Evolutionary conservation across 1,140 invertebrate species (phyloP).

Genomic region (Apis laboriosa): DNA sequence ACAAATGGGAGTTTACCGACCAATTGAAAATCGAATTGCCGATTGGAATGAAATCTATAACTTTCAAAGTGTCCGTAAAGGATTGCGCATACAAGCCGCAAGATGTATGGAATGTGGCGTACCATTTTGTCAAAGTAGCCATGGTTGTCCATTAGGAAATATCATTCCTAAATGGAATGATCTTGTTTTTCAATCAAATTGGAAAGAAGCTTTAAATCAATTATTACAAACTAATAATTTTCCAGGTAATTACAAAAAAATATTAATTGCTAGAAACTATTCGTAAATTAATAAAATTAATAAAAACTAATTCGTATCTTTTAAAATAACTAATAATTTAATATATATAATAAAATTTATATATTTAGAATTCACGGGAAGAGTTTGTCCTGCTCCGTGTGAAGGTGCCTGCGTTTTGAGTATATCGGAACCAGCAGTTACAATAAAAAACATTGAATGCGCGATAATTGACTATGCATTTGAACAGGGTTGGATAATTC

Average conservation of each 20-base stretch:
- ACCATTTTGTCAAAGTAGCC: slow-evolving; percentile 98
- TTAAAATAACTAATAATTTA: not conserved
- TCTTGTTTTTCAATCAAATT: slow-evolving; percentile 95
- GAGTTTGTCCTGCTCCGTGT: slow-evolving; percentile 99
- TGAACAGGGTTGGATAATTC: slow-evolving; percentile 96
- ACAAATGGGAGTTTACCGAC: slow-evolving; percentile 91
- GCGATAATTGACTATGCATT: slow-evolving; percentile 99
- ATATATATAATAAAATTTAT: not conserved
- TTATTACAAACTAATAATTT: slow-evolving; percentile 99
- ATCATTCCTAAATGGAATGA: slow-evolving; percentile 99
- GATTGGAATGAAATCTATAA: slow-evolving; percentile 99
- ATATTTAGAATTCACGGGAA: slow-evolving; percentile 94
- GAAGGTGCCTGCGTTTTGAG: slow-evolving; percentile 99
- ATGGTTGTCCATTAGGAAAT: slow-evolving; percentile 98
- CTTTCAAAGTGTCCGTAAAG: slow-evolving; percentile 91
- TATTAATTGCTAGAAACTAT: no score
- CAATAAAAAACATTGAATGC: slow-evolving; percentile 99
- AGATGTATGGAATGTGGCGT: slow-evolving; percentile 99
- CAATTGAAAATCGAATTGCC: slow-evolving; percentile 90
- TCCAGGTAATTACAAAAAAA: slow-evolving; percentile 83
- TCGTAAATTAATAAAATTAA: no score
- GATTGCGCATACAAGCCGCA: slow-evolving; percentile 94
- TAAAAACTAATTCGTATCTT: no score
- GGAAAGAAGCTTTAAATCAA: slow-evolving; percentile 97
- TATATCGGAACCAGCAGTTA: slow-evolving; percentile 97